phyloP scores from a whole-genome alignment of 2,113 vertebrate species.

The Delphinus delphis region DNA sequence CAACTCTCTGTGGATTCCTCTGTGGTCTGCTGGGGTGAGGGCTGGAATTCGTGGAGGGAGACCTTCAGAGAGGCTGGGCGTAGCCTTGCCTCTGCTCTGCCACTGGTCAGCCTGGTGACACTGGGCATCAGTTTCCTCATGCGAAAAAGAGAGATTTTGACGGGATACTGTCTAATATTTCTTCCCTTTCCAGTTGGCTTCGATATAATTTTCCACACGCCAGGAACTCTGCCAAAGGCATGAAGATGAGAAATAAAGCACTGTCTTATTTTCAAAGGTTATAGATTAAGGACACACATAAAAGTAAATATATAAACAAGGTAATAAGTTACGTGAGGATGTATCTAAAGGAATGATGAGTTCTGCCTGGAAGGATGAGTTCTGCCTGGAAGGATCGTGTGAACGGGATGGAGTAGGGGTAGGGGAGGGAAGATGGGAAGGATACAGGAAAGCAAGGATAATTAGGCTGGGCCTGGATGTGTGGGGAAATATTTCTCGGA shows the following conservation, averaged over 20 bases:
- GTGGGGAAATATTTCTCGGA: background rate
- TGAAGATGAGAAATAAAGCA: background rate
- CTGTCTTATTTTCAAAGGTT: background rate
- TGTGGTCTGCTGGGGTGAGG: background rate
- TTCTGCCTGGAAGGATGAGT: background rate
- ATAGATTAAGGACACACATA: background rate
- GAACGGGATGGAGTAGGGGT: fast-evolving
- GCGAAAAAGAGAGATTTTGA: background rate
- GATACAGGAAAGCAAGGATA: no score
- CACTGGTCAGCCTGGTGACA: background rate
- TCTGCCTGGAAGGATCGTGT: background rate
- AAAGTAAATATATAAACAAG: background rate
- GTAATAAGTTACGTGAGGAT: background rate
- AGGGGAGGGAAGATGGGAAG: no score
- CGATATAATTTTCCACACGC: background rate
- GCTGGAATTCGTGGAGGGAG: background rate
- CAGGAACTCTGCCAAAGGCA: background rate
- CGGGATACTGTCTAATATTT: background rate
- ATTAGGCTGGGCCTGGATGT: background rate
- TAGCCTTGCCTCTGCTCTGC: background rate
- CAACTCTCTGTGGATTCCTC: background rate
- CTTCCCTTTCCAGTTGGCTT: background rate
- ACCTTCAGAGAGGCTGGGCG: background rate
- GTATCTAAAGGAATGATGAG: background rate
- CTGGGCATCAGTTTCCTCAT: background rate